Evolutionary conservation across 2,113 vertebrate genomes (phyloP).

Genomic region (Globicephala melas): DNA sequence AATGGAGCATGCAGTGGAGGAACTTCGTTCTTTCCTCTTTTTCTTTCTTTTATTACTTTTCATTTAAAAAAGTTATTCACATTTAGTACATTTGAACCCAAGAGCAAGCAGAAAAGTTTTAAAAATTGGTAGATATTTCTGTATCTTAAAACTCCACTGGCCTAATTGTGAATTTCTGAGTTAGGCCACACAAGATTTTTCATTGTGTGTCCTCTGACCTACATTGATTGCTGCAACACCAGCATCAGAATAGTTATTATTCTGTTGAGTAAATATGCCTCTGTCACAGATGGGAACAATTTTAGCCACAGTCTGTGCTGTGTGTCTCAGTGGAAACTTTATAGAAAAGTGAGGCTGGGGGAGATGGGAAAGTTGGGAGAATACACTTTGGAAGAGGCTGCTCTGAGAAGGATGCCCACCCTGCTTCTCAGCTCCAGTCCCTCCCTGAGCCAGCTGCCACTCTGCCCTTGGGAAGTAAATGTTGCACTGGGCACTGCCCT

Average conservation of each 20-base stretch:
- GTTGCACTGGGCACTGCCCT: background rate
- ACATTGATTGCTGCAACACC: background rate
- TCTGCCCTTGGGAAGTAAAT: background rate
- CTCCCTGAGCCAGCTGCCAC: rapidly evolving
- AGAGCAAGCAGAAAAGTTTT: background rate
- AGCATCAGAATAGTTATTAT: background rate
- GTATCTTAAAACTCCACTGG: background rate
- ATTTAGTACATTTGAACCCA: background rate
- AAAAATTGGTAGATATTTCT: background rate
- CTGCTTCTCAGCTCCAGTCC: background rate
- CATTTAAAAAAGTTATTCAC: background rate
- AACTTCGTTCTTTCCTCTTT: background rate
- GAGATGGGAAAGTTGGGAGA: background rate
- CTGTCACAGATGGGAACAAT: background rate
- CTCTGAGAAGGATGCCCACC: background rate
- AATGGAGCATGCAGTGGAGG: background rate
- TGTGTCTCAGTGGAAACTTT: background rate
- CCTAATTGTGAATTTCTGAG: background rate
- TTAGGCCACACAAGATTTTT: background rate
- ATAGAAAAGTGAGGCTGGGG: background rate
- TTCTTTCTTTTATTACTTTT: constrained; percentile 34
- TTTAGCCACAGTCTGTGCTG: background rate
- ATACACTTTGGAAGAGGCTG: background rate
- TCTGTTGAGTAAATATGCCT: background rate
- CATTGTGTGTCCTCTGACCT: background rate